Percentiles rank a stretch among this genome's conserved stretches.
phyloP scores from a whole-genome alignment of 2,888 invertebrate species.

The Gandaritis pyraliata region DNA sequence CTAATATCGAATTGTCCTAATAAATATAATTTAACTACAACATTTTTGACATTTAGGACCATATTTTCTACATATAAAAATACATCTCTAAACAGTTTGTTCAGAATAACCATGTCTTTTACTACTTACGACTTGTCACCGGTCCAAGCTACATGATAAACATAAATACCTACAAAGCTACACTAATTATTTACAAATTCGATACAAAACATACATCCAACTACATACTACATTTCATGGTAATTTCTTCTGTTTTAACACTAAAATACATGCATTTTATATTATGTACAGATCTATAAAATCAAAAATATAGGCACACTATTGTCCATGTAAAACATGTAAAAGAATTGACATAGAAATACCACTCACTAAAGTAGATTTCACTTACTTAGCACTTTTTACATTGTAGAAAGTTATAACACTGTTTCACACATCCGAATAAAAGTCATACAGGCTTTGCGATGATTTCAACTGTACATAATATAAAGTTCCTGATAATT shows the following conservation, averaged over 20 bases:
- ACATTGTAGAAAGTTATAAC: constrained; percentile 8
- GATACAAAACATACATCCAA: constrained; percentile 47
- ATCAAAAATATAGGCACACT: constrained; percentile 16
- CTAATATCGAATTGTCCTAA: background rate
- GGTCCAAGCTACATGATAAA: constrained; percentile 17
- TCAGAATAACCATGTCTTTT: constrained; percentile 34
- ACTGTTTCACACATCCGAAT: constrained; percentile 1
- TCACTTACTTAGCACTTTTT: constrained; percentile 9
- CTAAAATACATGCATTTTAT: constrained; percentile 35
- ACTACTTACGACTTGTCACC: constrained; percentile 24
- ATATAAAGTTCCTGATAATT: constrained; percentile 46
- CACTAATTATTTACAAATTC: constrained; percentile 61
- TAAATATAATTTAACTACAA: constrained; percentile 15
- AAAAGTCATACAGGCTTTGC: constrained; percentile 6
- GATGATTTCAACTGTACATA: constrained; percentile 37
- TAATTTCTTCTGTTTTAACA: constrained; percentile 32
- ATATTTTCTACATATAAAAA: background rate
- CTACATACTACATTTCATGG: constrained; percentile 21
- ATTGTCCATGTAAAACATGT: constrained; percentile 7
- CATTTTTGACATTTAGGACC: constrained; percentile 5
- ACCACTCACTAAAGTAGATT: constrained; percentile 2
- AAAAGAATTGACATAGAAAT: constrained; percentile 16
- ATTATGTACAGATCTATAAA: constrained; percentile 44
- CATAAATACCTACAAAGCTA: constrained; percentile 38
- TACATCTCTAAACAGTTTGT: constrained; percentile 1